Percentiles rank a stretch among this genome's conserved stretches.
These are phyloP conservation scores for Leptopilina boulardi DNA, from an alignment of 1,140 invertebrate species.

Conservation along the genomic window DNA sequence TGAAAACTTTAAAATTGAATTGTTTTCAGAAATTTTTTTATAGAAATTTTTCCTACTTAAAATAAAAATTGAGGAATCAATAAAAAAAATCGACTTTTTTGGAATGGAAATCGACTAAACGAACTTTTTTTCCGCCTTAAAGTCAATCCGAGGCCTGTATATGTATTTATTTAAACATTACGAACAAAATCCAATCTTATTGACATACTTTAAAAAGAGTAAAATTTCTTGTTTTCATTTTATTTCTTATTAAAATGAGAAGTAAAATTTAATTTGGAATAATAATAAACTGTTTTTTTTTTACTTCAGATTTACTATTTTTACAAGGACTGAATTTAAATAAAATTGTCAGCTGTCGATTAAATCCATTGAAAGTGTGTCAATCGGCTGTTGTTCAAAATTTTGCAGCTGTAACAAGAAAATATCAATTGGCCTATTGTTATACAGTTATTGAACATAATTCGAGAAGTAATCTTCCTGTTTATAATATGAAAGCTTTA, in stretches of 20 bases:
- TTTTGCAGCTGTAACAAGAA: constrained; percentile 89
- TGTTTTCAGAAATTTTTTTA: too few relatives aligned
- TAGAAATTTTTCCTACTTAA: too few relatives aligned
- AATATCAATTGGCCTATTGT: constrained; percentile 95
- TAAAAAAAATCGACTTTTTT: too few relatives aligned
- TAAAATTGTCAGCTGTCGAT: constrained; percentile 86
- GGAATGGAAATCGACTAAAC: too few relatives aligned
- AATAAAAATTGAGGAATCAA: too few relatives aligned
- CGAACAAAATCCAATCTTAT: too few relatives aligned
- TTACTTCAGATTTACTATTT: constrained; percentile 86
- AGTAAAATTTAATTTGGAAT: constrained; percentile 32
- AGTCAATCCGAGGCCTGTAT: too few relatives aligned
- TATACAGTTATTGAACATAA: constrained; percentile 93
- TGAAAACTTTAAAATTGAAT: too few relatives aligned
- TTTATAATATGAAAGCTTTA: constrained; percentile 74
- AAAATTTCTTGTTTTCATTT: too few relatives aligned
- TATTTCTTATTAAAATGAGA: constrained; percentile 40
- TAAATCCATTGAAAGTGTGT: constrained; percentile 92
- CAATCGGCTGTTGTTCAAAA: constrained; percentile 85
- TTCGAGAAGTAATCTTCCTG: constrained; percentile 80
- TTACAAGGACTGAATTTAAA: constrained; percentile 88
- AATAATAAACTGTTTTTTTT: constrained; percentile 66
- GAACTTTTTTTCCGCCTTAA: too few relatives aligned
- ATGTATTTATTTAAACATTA: too few relatives aligned
- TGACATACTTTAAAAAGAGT: too few relatives aligned